These are phyloP conservation scores for Desmodus rotundus DNA, from an alignment of 2,113 vertebrate species.

Conservation along the genomic window DNA sequence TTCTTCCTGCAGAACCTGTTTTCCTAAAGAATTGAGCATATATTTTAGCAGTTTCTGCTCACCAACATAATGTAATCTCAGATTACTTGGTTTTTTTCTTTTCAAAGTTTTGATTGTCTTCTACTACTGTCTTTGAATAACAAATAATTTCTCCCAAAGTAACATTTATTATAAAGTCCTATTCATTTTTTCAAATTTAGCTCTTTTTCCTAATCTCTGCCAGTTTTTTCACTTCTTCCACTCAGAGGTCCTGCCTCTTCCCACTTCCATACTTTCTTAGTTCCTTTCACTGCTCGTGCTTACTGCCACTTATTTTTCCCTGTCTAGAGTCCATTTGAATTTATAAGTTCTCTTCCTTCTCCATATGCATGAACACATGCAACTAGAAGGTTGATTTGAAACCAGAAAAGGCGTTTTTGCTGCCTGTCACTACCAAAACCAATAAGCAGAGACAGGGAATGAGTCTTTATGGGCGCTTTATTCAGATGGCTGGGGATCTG, in stretches of 20 bases:
- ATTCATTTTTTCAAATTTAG: neutral
- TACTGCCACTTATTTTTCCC: neutral
- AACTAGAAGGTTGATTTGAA: neutral
- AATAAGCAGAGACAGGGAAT: too few relatives aligned
- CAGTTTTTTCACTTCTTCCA: neutral
- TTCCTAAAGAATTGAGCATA: neutral
- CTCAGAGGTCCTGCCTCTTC: neutral
- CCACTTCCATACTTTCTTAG: neutral
- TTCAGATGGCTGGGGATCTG: too few relatives aligned
- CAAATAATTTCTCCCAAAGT: neutral
- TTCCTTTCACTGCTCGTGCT: neutral
- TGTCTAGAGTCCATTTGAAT: neutral
- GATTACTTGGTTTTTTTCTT: neutral
- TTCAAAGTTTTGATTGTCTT: neutral
- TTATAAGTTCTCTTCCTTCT: neutral
- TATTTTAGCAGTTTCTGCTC: neutral
- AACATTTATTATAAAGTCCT: neutral
- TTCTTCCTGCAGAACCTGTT: neutral
- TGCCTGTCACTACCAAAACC: too few relatives aligned
- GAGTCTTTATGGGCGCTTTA: too few relatives aligned
- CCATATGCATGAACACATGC: neutral
- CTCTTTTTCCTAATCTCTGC: neutral
- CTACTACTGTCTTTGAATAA: neutral
- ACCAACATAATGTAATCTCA: neutral
- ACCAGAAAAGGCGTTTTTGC: too few relatives aligned